These are phyloP conservation scores for Tinea semifulvella DNA, from an alignment of 2,888 invertebrate genomes.

Conservation along the genomic window DNA sequence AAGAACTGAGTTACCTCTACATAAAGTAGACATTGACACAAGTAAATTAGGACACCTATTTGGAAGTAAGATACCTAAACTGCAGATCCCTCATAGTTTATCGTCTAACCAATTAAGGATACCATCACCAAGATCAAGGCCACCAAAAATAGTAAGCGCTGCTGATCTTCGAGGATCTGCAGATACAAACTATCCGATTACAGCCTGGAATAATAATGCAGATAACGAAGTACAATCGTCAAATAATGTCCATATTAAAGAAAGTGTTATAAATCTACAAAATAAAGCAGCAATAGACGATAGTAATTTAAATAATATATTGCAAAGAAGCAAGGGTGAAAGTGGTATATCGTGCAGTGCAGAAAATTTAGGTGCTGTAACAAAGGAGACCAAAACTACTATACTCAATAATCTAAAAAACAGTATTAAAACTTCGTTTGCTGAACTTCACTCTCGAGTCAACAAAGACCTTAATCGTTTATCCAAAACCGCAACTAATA, in stretches of 20 bases:
- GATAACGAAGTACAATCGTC: neutral
- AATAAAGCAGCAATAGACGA: neutral
- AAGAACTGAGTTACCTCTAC: too few species aligned
- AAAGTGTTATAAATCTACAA: neutral
- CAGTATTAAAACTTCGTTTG: neutral
- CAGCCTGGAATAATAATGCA: neutral
- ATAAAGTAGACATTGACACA: too few species aligned
- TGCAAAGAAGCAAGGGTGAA: neutral
- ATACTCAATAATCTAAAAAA: neutral
- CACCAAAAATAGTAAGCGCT: neutral
- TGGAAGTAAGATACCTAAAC: neutral
- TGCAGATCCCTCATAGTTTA: neutral
- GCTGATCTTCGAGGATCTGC: constrained; percentile 1
- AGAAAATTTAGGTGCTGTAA: neutral
- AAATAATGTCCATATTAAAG: neutral
- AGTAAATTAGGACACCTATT: neutral
- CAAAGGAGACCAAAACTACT: neutral
- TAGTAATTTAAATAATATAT: neutral
- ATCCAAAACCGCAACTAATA: too few species aligned
- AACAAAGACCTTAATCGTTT: neutral
- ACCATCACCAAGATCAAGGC: neutral
- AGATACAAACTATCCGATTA: neutral
- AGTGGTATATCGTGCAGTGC: neutral
- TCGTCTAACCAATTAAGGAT: neutral
- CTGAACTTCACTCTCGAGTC: neutral